Conservation (phyloP, 2,888 invertebrate genomes). For the Leucophora obtusa region DNA sequence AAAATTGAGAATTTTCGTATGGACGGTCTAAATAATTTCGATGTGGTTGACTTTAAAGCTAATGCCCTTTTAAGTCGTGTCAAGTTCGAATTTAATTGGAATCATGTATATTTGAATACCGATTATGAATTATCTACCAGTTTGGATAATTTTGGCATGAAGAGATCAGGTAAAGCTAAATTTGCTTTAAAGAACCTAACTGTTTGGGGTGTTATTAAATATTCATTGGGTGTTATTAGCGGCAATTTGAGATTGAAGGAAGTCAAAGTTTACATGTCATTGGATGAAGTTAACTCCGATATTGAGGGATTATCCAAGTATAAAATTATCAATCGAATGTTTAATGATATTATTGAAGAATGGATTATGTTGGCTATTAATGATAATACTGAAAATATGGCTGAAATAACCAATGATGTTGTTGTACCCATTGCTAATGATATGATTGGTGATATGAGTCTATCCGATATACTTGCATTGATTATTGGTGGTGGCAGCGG, state of each 20-base stretch:
- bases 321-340: constrained; percentile 70
- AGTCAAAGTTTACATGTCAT: constrained; percentile 65
- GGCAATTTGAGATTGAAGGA: constrained; percentile 68
- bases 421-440: constrained; percentile 69
- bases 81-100: constrained; percentile 68
- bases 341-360: constrained; percentile 74
- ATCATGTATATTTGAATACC: constrained; percentile 67
- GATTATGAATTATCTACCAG: constrained; percentile 68
- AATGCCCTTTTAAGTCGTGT: constrained; percentile 66
- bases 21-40: constrained; percentile 71
- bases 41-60: constrained; percentile 65
- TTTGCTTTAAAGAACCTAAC: constrained; percentile 69
- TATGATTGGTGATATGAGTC: constrained; percentile 68
- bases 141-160: constrained; percentile 49
- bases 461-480: constrained; percentile 69
- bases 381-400: constrained; percentile 71
- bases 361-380: constrained; percentile 71
- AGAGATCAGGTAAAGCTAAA: constrained; percentile 70
- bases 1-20: constrained; percentile 67
- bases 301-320: constrained; percentile 71
- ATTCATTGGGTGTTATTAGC: constrained; percentile 67
- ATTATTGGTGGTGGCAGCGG: constrained; percentile 66
- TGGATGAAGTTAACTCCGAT: constrained; percentile 71
- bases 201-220: constrained; percentile 68
- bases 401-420: constrained; percentile 65